Evolutionary conservation across 2,888 invertebrate species (phyloP).

Genomic region (Meta bourneti): DNA sequence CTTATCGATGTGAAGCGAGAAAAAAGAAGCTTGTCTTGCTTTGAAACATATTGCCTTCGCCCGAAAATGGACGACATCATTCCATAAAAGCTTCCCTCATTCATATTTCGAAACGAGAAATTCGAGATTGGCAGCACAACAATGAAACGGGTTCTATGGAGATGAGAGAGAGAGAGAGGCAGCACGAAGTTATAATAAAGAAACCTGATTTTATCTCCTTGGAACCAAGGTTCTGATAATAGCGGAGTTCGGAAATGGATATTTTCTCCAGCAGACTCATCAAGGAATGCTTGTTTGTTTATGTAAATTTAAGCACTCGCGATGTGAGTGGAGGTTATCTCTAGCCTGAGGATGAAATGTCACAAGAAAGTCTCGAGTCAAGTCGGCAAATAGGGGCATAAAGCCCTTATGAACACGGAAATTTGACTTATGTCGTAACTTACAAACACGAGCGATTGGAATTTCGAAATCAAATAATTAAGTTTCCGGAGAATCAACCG

Average conservation of each 20-base stretch:
- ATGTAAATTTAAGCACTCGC: slow-evolving; percentile 38
- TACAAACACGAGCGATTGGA: neutral
- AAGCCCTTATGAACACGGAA: neutral
- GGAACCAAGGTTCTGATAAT: neutral
- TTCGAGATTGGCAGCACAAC: slow-evolving; percentile 52
- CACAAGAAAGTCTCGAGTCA: neutral
- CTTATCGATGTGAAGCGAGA: neutral
- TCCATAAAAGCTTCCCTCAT: slow-evolving; percentile 12
- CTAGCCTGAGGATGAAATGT: neutral
- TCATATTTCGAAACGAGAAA: slow-evolving; percentile 58
- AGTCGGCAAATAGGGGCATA: neutral
- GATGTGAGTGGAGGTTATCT: neutral
- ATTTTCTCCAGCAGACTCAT: slow-evolving; percentile 37
- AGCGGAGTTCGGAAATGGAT: slow-evolving; percentile 12
- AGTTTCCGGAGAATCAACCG: neutral
- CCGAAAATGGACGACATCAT: slow-evolving; percentile 31
- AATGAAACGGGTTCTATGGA: slow-evolving; percentile 28
- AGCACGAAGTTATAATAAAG: slow-evolving; percentile 10
- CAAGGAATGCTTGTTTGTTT: slow-evolving; percentile 42
- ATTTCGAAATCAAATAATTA: neutral
- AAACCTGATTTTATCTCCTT: slow-evolving; percentile 38
- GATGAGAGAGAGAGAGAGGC: neutral
- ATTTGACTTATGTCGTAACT: neutral
- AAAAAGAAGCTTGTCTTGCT: neutral
- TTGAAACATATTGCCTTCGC: slow-evolving; percentile 55